Percentiles rank a stretch among this genome's conserved stretches.
Evolutionary conservation across 2,888 invertebrate genomes (phyloP).

Genomic region (Adelphocoris suturalis): DNA sequence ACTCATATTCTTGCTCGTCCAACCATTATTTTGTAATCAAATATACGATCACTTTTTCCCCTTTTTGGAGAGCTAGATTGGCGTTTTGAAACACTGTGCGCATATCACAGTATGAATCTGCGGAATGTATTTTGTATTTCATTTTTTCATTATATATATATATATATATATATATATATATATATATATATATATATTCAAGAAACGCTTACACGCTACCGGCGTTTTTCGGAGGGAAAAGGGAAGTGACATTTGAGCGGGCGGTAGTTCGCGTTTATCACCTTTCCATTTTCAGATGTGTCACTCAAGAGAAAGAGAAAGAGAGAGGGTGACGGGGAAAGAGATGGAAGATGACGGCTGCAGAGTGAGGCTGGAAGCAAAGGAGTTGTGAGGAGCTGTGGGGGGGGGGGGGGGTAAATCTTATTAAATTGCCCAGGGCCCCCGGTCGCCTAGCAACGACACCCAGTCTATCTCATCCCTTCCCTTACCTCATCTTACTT

Average conservation of each 20-base stretch:
- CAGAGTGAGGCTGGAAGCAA: neutral
- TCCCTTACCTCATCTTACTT: neutral
- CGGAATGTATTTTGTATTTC: too few relatives aligned
- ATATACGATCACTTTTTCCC: too few relatives aligned
- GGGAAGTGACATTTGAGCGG: slow-evolving; percentile 47
- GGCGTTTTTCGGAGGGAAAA: slow-evolving; percentile 4
- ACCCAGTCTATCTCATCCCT: slow-evolving; percentile 51
- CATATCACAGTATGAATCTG: too few relatives aligned
- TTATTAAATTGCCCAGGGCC: slow-evolving; percentile 75
- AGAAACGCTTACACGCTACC: neutral
- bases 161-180: neutral
- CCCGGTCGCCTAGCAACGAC: slow-evolving; percentile 73
- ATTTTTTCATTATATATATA: too few relatives aligned
- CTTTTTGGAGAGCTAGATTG: too few relatives aligned
- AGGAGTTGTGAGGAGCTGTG: neutral
- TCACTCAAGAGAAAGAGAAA: slow-evolving; percentile 51
- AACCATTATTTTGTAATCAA: too few relatives aligned
- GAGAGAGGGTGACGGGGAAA: neutral
- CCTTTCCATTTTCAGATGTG: slow-evolving; percentile 76
- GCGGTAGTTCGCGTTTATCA: slow-evolving; percentile 74
- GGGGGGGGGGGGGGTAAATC: slow-evolving; percentile 75
- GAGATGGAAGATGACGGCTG: slow-evolving; percentile 59
- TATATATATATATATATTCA: neutral
- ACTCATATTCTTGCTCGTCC: too few relatives aligned
- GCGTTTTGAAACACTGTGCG: too few relatives aligned